Evolutionary conservation across 1,140 invertebrate species (phyloP).

Genomic region (Cotesia glomerata): DNA sequence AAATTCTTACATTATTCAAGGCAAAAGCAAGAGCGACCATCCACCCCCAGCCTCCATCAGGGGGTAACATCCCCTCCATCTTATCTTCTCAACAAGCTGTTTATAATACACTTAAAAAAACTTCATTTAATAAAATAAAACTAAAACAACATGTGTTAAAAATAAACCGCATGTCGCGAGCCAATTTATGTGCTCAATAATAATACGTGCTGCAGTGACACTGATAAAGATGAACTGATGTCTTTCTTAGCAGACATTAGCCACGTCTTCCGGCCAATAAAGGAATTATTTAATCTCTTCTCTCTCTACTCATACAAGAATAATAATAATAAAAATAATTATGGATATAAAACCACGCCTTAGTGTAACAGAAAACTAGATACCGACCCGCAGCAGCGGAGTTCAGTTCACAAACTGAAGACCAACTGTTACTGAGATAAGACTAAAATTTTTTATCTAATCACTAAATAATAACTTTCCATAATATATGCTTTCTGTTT

Average conservation of each 20-base stretch:
- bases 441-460: constrained; percentile 19
- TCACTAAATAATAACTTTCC: constrained; percentile 2
- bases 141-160: too few relatives aligned
- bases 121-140: too few relatives aligned
- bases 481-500: background rate
- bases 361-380: background rate
- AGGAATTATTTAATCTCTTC: background rate
- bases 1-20: constrained; percentile 68
- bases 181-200: background rate
- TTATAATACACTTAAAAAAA: background rate
- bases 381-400: too few relatives aligned
- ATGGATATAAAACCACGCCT: background rate
- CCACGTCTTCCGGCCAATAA: constrained; percentile 2
- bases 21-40: constrained; percentile 66
- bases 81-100: constrained; percentile 7
- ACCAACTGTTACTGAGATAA: constrained; percentile 2
- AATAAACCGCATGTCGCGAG: too few relatives aligned
- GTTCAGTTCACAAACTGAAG: too few relatives aligned
- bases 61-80: constrained; percentile 50
- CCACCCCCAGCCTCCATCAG: constrained; percentile 72
- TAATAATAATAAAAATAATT: too few relatives aligned
- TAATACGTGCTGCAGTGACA: background rate
- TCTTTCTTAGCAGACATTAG: background rate
- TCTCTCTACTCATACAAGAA: background rate
- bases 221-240: background rate